A percentile compares a stretch with the other conserved stretches of the same genome.
These are phyloP conservation scores for Corythucha ciliata DNA, from an alignment of 2,888 invertebrate species.

Conservation along the genomic window DNA sequence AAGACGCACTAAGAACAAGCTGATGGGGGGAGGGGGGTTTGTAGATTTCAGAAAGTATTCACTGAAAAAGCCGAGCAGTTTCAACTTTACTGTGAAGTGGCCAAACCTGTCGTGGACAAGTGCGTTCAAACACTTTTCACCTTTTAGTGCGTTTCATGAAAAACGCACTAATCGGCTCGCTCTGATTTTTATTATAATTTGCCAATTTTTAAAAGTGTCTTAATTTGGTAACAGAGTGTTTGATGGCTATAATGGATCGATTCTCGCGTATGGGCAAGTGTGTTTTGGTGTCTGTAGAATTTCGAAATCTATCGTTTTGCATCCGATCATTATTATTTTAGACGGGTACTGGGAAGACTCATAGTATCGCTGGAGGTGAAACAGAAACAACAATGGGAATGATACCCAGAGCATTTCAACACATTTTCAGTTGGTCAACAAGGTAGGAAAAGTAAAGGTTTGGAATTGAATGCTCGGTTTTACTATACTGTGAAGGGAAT, in stretches of 20 bases:
- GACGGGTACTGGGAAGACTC: constrained; percentile 51
- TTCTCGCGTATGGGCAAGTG: constrained; percentile 50
- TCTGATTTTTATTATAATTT: no score
- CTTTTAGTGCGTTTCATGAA: no score
- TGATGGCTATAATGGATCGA: constrained; percentile 48
- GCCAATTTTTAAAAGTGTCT: constrained; percentile 2
- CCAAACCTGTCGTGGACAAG: constrained; percentile 46
- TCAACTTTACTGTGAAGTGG: constrained; percentile 44
- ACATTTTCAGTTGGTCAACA: no score
- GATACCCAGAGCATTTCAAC: constrained; percentile 46
- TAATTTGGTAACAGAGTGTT: constrained; percentile 42
- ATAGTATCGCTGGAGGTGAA: constrained; percentile 46
- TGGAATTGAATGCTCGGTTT: background rate
- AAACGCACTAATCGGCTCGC: no score
- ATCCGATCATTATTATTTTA: constrained; percentile 32
- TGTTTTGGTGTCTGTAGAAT: constrained; percentile 21
- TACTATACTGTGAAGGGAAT: no score
- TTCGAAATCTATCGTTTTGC: constrained; percentile 5
- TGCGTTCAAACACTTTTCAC: constrained; percentile 32
- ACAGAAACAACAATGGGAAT: constrained; percentile 43
- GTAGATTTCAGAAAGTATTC: constrained; percentile 46
- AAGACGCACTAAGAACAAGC: no score
- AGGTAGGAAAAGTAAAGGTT: no score
- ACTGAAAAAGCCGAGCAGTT: constrained; percentile 41
- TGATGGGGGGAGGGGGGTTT: constrained; percentile 30